These are phyloP conservation scores for Chloroclysta siterata DNA, from an alignment of 2,888 invertebrate species.

Conservation along the genomic window DNA sequence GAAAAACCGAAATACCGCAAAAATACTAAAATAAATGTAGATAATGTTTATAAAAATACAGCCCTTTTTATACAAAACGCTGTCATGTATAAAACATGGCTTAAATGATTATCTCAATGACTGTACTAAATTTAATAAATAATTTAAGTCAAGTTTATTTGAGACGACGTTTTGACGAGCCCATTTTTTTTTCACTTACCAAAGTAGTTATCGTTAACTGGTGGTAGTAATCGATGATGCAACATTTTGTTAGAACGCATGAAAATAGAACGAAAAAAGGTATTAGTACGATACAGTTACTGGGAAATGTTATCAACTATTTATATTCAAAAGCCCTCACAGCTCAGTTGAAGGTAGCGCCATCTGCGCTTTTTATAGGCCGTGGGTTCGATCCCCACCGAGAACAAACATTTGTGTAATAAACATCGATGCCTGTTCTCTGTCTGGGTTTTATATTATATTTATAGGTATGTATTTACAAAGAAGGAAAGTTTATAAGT, in stretches of 20 bases:
- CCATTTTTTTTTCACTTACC: slow-evolving; percentile 89
- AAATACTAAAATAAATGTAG: too few species aligned
- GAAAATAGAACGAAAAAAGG: slow-evolving; percentile 69
- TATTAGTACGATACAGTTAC: slow-evolving; percentile 54
- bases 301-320: slow-evolving; percentile 14
- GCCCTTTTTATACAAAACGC: slow-evolving; percentile 4
- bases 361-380: too few species aligned
- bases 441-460: too few species aligned
- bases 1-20: too few species aligned
- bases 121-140: not conserved
- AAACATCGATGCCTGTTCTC: too few species aligned
- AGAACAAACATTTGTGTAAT: too few species aligned
- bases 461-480: too few species aligned
- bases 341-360: too few species aligned
- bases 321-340: not conserved
- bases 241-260: slow-evolving; percentile 79
- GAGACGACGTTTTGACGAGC: slow-evolving; percentile 15
- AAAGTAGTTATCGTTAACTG: slow-evolving; percentile 99
- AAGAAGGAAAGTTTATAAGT: too few species aligned
- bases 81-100: not conserved
- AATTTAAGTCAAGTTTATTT: not conserved
- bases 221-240: slow-evolving; percentile 66
- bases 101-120: not conserved
- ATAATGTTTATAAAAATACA: not conserved
- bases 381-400: too few species aligned